Base-by-base conservation (phyloP, 2,113 vertebrate species). In the Herpetotheres cachinnans region DNA sequence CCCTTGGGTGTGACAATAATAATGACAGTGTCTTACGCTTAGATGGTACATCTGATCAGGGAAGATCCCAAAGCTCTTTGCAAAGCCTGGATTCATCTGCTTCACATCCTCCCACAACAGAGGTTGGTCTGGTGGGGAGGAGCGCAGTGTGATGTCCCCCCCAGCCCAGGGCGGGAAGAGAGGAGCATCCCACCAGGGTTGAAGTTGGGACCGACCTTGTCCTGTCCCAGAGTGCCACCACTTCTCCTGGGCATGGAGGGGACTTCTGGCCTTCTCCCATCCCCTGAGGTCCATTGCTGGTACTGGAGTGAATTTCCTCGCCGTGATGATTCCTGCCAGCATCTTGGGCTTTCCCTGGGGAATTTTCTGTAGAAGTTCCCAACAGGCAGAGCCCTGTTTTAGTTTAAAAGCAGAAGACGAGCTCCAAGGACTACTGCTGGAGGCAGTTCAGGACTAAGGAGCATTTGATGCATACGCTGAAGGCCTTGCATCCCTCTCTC, bases 381-480 rank as follows among this genome's bases (percentile, higher is more conserved):
- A n/a, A 9, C 25, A 19, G n/a, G 15, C 21, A 8, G 15, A 69
- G 49, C 49, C 70, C 63, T 61, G 70, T 2, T 44, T 5, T 4
- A 11, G 13, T 20, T 44, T 4, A 47, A 30, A 52, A 40, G 54
- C 77, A 14, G 30, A 52, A 46, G 47, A 26, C 2, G 2, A 6
- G 67, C 67, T 46, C 38, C 0, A 4, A 16, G 66, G 22, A 47
- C 30, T 4, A 7, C 32, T 12, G 47, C 67, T 36, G 76, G 25
- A 13, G 61, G 54, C 34, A 1, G 67, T 4, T 21, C 13, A 5
- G 44, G 27, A 27, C 47, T 10, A 5, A 30, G 47, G 61, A 74
- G 40, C 29, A 0, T 56, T 38, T 50, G 70, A 17, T 29, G 30
- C 32, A 0, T 7, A 2, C 1, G 4, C 65, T 24, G 49, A 36